These are phyloP conservation scores for Spilarctia lutea DNA, from an alignment of 2,888 invertebrate genomes.

Conservation along the genomic window DNA sequence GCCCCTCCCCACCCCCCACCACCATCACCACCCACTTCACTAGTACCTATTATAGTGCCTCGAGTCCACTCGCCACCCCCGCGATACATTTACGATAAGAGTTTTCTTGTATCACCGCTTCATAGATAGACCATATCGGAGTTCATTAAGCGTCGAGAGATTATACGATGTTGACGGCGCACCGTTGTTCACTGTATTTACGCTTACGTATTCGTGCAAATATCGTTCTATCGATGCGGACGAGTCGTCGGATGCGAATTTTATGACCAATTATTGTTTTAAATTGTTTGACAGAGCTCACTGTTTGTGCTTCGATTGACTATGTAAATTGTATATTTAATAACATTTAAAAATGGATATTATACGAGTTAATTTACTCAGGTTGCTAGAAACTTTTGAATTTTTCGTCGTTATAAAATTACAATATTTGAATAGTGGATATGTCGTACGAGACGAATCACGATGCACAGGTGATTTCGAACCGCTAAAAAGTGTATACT, in stretches of 20 bases:
- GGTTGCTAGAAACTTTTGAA: slow-evolving; percentile 78
- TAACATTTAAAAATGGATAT: slow-evolving; percentile 74
- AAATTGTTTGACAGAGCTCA: slow-evolving; percentile 72
- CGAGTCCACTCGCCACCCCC: slow-evolving; percentile 47
- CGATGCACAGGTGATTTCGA: slow-evolving; percentile 74
- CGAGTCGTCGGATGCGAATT: slow-evolving; percentile 67
- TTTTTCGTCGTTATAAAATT: slow-evolving; percentile 66
- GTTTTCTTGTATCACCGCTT: slow-evolving; percentile 70
- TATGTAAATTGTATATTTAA: slow-evolving; percentile 83
- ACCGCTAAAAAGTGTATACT: slow-evolving; percentile 65
- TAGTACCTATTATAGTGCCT: slow-evolving; percentile 68
- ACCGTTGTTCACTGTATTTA: slow-evolving; percentile 68
- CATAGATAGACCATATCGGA: slow-evolving; percentile 68
- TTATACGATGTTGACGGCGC: slow-evolving; percentile 73
- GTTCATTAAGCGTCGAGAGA: slow-evolving; percentile 65
- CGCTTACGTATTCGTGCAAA: slow-evolving; percentile 77
- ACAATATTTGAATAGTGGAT: slow-evolving; percentile 69
- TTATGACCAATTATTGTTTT: slow-evolving; percentile 71
- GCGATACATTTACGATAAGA: slow-evolving; percentile 37
- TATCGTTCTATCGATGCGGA: slow-evolving; percentile 58
- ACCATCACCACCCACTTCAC: slow-evolving; percentile 27
- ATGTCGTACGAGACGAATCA: slow-evolving; percentile 66
- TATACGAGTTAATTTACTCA: slow-evolving; percentile 80
- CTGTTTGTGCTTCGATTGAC: slow-evolving; percentile 76
- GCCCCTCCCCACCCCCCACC: background rate